These are phyloP conservation scores for Drosophila neonasuta DNA, from an alignment of 2,888 invertebrate species.

Conservation along the genomic window DNA sequence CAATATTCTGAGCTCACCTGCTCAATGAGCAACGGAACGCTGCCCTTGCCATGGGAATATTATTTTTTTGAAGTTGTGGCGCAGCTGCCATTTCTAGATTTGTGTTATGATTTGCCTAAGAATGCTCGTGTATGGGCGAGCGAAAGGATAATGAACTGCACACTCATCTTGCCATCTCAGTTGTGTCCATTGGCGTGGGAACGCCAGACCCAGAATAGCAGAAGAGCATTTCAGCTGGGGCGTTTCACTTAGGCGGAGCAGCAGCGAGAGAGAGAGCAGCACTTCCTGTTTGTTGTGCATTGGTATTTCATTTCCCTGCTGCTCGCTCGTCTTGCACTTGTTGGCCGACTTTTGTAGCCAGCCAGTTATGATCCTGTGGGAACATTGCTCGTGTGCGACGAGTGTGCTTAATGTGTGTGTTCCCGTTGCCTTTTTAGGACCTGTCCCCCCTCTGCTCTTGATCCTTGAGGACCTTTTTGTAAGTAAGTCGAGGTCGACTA, in stretches of 20 bases:
- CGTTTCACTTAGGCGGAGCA: constrained; percentile 54
- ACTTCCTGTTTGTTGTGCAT: constrained; percentile 66
- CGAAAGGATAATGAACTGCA: constrained; percentile 72
- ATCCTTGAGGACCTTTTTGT: constrained; percentile 26
- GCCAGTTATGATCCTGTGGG: constrained; percentile 66
- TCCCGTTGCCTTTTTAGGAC: constrained; percentile 44
- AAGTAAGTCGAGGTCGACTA: constrained; percentile 44
- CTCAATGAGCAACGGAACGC: constrained; percentile 65
- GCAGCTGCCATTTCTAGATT: constrained; percentile 75
- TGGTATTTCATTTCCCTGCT: constrained; percentile 53
- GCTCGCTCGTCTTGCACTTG: constrained; percentile 63
- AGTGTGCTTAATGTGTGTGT: constrained; percentile 72
- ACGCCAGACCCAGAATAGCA: constrained; percentile 40
- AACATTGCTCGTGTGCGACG: constrained; percentile 73
- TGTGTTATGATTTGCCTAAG: constrained; percentile 75
- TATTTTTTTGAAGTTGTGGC: constrained; percentile 61
- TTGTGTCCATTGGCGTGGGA: constrained; percentile 62
- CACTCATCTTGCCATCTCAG: constrained; percentile 60
- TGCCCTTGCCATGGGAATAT: constrained; percentile 68
- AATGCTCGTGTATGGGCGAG: constrained; percentile 29
- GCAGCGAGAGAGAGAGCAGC: constrained; percentile 46
- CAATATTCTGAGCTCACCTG: constrained; percentile 80
- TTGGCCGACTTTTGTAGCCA: constrained; percentile 40
- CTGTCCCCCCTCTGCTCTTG: constrained; percentile 22
- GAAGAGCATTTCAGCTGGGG: constrained; percentile 34